phyloP scores from a whole-genome alignment of 2,797 vertebrate species.

The Amblyopsis hoosieri region DNA sequence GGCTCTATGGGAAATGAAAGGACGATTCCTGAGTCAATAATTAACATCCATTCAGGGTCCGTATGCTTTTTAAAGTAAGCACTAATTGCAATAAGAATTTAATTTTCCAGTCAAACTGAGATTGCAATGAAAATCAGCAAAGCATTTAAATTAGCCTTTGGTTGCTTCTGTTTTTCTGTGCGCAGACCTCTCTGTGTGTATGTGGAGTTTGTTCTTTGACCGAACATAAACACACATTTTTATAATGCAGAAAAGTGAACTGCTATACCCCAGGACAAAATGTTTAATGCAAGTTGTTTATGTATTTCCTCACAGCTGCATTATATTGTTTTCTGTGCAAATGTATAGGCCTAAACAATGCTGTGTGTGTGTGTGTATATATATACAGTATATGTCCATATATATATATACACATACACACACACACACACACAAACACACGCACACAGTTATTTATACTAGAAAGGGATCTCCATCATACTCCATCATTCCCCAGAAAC shows the following conservation, averaged over 20 bases:
- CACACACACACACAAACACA: too few relatives aligned
- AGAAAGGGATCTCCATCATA: slow-evolving; percentile 17
- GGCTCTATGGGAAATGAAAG: slow-evolving; percentile 72
- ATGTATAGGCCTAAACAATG: slow-evolving; percentile 15
- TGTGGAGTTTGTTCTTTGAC: slow-evolving; percentile 67
- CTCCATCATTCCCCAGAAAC: slow-evolving; percentile 46
- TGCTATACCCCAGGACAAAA: slow-evolving; percentile 53
- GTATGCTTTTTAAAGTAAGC: slow-evolving; percentile 76
- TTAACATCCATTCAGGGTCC: slow-evolving; percentile 74
- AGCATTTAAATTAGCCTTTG: slow-evolving; percentile 71
- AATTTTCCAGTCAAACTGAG: slow-evolving; percentile 73
- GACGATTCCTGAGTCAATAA: slow-evolving; percentile 75
- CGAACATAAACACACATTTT: slow-evolving; percentile 57
- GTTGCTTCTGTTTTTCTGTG: slow-evolving; percentile 53
- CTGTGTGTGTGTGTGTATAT: neutral
- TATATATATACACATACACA: neutral
- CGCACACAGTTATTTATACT: neutral
- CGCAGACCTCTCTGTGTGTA: slow-evolving; percentile 56
- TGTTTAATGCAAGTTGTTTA: slow-evolving; percentile 48
- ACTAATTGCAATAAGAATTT: slow-evolving; percentile 80
- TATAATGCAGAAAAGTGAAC: slow-evolving; percentile 57
- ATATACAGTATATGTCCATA: neutral
- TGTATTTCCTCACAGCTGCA: slow-evolving; percentile 14
- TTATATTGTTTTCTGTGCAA: slow-evolving; percentile 13
- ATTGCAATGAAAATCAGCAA: slow-evolving; percentile 74